phyloP scores from a whole-genome alignment of 2,888 invertebrate genomes.

The Agonum fuliginosum region DNA sequence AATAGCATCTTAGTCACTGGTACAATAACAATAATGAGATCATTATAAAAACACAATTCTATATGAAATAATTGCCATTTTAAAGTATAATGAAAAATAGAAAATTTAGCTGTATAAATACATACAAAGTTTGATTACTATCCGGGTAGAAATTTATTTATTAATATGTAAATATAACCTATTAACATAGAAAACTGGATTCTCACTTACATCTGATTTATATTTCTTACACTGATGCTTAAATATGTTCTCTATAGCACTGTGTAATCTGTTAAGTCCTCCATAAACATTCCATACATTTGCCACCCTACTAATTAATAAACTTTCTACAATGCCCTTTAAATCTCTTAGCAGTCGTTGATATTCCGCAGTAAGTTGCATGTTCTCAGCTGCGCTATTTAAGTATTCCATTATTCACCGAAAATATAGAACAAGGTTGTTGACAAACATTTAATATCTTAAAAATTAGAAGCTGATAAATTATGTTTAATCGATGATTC shows the following conservation, averaged over 20 bases:
- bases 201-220: conserved; percentile 69
- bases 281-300: conserved; percentile 79
- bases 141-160: conserved; percentile 7
- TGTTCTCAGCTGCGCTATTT: conserved; percentile 16
- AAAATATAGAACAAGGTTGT: conserved; percentile 32
- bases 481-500: conserved; percentile 47
- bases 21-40: not conserved
- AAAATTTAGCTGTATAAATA: conserved; percentile 3
- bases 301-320: conserved; percentile 75
- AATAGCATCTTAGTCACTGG: not conserved
- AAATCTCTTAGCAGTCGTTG: conserved; percentile 75
- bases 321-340: conserved; percentile 76
- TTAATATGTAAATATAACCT: conserved; percentile 44
- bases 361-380: conserved; percentile 67
- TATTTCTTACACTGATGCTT: conserved; percentile 75
- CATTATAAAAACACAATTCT: not conserved
- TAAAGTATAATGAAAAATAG: conserved; percentile 18
- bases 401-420: conserved; percentile 16
- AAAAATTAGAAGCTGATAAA: conserved; percentile 31
- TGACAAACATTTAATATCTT: conserved; percentile 39
- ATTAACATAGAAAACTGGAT: conserved; percentile 4
- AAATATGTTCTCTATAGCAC: conserved; percentile 76
- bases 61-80: not conserved
- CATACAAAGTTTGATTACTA: not conserved
- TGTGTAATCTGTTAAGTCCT: conserved; percentile 76